Percentiles rank a stretch among this genome's conserved stretches.
Evolutionary conservation across 92 coral and sea anemone genomes (phyloP).

Genomic region (Epizoanthus rinbou): DNA sequence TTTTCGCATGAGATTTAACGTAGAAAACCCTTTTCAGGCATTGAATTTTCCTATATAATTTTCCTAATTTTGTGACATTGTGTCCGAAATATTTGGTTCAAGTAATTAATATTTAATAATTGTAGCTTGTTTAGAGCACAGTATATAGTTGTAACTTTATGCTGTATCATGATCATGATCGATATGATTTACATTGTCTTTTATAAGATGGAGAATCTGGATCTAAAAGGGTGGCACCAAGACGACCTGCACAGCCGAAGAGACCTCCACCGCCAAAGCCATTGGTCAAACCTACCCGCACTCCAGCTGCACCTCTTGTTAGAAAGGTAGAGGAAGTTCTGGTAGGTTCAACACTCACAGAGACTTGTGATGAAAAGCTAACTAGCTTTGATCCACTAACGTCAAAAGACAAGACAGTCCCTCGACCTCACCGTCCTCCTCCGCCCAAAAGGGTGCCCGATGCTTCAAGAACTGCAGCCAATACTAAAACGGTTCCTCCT

Average conservation of each 20-base stretch:
- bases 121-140: no score
- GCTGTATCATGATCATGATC: no score
- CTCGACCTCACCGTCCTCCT: conserved; percentile 75
- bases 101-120: no score
- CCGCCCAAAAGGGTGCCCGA: conserved; percentile 84
- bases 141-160: no score
- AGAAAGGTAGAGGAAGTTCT: conserved; percentile 46
- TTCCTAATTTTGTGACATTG: no score
- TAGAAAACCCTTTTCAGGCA: no score
- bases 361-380: conserved; percentile 40
- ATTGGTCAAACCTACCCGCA: conserved; percentile 42
- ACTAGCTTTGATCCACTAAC: conserved; percentile 72
- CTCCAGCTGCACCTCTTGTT: conserved; percentile 49
- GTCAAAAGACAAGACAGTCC: conserved; percentile 22
- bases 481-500: conserved; percentile 33
- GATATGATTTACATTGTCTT: neutral
- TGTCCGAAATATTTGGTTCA: no score
- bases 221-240: conserved; percentile 39
- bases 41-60: no score
- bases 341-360: conserved; percentile 50
- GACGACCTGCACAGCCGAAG: conserved; percentile 69
- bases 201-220: neutral
- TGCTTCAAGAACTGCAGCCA: conserved; percentile 55
- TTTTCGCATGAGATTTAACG: no score
- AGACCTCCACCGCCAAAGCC: conserved; percentile 89